phyloP scores from a whole-genome alignment of 2,888 invertebrate genomes.

The Eledona agricola region DNA sequence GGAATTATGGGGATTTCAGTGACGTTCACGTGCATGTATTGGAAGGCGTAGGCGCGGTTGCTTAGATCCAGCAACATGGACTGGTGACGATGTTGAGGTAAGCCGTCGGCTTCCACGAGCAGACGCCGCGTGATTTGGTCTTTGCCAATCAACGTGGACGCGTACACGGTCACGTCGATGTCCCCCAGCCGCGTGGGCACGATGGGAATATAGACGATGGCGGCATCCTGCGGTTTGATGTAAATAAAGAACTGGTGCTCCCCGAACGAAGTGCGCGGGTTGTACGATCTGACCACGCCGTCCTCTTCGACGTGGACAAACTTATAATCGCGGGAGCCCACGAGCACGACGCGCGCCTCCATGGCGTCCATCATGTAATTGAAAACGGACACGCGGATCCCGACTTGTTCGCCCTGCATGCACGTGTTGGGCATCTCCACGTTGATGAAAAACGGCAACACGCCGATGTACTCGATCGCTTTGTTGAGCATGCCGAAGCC shows the following conservation, averaged over 20 bases:
- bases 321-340: slow-evolving; percentile 85
- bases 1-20: slow-evolving; percentile 93
- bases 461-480: slow-evolving; percentile 87
- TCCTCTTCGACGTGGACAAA: slow-evolving; percentile 91
- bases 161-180: slow-evolving; percentile 78
- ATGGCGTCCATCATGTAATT: slow-evolving; percentile 89
- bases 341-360: slow-evolving; percentile 87
- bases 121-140: slow-evolving; percentile 73
- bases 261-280: slow-evolving; percentile 88
- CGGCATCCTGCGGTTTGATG: slow-evolving; percentile 79
- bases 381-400: slow-evolving; percentile 90
- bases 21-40: slow-evolving; percentile 95
- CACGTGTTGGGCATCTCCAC: slow-evolving; percentile 88
- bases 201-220: slow-evolving; percentile 88
- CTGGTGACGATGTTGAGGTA: slow-evolving; percentile 92
- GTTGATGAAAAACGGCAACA: slow-evolving; percentile 93
- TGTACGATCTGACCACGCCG: slow-evolving; percentile 87
- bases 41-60: slow-evolving; percentile 89
- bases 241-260: slow-evolving; percentile 96
- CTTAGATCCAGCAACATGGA: slow-evolving; percentile 91
- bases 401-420: slow-evolving; percentile 92
- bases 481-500: slow-evolving; percentile 88
- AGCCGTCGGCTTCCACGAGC: slow-evolving; percentile 85
- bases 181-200: slow-evolving; percentile 84
- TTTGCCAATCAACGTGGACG: slow-evolving; percentile 76